Conservation (phyloP, 2,888 invertebrate species). For the Ichneumoninae sp. region DNA sequence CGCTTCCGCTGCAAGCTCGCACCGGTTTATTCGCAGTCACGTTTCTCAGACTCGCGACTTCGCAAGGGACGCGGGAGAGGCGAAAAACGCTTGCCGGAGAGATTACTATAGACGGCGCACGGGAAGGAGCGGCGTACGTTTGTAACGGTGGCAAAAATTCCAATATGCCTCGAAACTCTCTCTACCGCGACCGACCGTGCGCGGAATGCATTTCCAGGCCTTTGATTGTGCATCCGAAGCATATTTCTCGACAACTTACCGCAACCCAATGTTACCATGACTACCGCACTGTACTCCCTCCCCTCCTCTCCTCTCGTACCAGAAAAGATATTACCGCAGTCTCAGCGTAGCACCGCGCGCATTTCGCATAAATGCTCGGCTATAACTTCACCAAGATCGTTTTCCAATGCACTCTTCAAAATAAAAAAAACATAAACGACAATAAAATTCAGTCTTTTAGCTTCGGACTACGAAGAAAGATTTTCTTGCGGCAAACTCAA, state of each 20-base stretch:
- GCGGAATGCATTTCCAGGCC: conserved; percentile 80
- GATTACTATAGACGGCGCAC: conserved; percentile 1
- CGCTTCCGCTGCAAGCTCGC: background rate
- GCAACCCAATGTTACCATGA: conserved; percentile 54
- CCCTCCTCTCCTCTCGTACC: background rate
- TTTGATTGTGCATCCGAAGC: conserved; percentile 82
- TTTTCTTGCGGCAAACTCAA: background rate
- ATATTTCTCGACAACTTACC: conserved; percentile 80
- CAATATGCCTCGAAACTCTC: conserved; percentile 81
- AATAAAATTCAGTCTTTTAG: background rate
- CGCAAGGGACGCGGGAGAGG: conserved; percentile 4
- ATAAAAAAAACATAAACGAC: background rate
- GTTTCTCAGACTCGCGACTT: conserved; percentile 50
- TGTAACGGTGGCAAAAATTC: conserved; percentile 77
- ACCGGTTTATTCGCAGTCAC: conserved; percentile 27
- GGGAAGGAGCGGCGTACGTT: conserved; percentile 63
- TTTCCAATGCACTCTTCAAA: conserved; percentile 3
- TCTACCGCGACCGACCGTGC: conserved; percentile 74
- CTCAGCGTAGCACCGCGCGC: background rate
- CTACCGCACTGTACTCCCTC: background rate
- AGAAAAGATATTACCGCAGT: conserved; percentile 20
- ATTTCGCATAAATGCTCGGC: conserved; percentile 29
- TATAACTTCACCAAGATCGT: conserved; percentile 27
- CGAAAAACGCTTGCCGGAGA: conserved; percentile 32
- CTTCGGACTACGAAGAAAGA: background rate